These are phyloP conservation scores for Noctilio leporinus DNA, from an alignment of 2,113 vertebrate genomes.

Conservation along the genomic window DNA sequence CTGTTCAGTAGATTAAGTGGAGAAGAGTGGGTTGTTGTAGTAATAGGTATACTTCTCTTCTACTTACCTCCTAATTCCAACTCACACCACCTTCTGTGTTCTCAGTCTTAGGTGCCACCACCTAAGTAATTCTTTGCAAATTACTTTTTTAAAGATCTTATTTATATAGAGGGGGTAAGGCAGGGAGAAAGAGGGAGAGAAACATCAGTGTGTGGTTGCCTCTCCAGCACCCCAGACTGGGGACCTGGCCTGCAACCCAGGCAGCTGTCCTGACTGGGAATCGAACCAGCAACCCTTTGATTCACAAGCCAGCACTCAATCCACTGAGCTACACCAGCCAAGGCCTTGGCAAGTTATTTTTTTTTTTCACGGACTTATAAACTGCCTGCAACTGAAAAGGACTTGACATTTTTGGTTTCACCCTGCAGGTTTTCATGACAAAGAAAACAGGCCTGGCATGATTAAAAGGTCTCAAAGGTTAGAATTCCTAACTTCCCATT, in stretches of 20 bases:
- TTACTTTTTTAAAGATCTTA: neutral
- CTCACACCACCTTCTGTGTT: neutral
- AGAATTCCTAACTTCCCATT: neutral
- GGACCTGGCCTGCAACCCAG: no score
- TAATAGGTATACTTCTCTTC: accelerated
- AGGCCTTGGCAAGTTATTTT: no score
- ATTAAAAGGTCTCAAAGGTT: neutral
- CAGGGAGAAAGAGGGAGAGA: no score
- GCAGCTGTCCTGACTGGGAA: no score
- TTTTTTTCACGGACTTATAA: neutral
- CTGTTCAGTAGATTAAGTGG: neutral
- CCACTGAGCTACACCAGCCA: no score
- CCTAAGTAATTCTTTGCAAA: neutral
- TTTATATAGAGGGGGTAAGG: no score
- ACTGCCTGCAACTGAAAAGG: neutral
- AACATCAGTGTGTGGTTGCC: no score
- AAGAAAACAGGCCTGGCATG: neutral
- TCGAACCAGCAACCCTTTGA: no score
- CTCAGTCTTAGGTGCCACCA: neutral
- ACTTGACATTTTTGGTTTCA: neutral
- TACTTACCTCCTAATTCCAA: neutral
- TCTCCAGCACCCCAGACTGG: no score
- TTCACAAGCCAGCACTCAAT: no score
- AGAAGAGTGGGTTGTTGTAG: neutral
- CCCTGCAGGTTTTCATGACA: neutral